Evolutionary conservation across 1,140 invertebrate genomes (phyloP), one percentile per base, ranked within the genome.

Genomic region (Babylonia areolata): DNA sequence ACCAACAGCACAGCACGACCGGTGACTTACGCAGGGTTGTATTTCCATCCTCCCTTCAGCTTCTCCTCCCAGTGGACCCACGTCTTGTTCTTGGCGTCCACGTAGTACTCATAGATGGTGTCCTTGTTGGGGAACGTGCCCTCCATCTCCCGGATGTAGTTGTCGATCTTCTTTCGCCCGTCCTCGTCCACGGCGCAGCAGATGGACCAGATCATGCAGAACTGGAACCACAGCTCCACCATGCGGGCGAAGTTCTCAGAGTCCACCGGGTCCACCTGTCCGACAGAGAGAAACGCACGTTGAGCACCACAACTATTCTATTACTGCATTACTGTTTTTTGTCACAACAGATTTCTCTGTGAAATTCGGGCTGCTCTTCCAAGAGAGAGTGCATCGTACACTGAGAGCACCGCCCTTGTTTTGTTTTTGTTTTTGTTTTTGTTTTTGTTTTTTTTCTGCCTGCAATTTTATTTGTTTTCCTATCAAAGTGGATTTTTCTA

Each of bases 51-150:
- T 73, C 95, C 94, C 15, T 95, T 95, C 85, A 97, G 94, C 93
- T 96, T 96, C 87, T 97, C 96, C 89, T 97, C 96, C 97, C 97
- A 98, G 35, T 96, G 95, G 58, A 96, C 94, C 94, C 97, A 97
- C 83, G 94, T 94, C 75, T 96, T 95, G 73, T 96, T 95, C 85
- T 96, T 95, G 28, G 95, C 94, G 91, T 98, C 97, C 3, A 98
- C 96, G 93, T 95, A 97, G 94, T 98, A 98, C 93, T 98, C 97
- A 94, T 97, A 98, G 3, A 98, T 95, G 0, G 96, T 97, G 90
- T 97, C 97, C 90, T 97, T 97, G 39, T 97, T 95, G 0, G 97
- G 97, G 94, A 97, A 97, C 1, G 96, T 95, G 15, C 96, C 96
- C 92, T 98, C 97, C 91, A 97, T 95, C 94, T 98, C 97, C 85